These are phyloP conservation scores for Orchesella cincta DNA, from an alignment of 1,140 invertebrate genomes.

Conservation along the genomic window DNA sequence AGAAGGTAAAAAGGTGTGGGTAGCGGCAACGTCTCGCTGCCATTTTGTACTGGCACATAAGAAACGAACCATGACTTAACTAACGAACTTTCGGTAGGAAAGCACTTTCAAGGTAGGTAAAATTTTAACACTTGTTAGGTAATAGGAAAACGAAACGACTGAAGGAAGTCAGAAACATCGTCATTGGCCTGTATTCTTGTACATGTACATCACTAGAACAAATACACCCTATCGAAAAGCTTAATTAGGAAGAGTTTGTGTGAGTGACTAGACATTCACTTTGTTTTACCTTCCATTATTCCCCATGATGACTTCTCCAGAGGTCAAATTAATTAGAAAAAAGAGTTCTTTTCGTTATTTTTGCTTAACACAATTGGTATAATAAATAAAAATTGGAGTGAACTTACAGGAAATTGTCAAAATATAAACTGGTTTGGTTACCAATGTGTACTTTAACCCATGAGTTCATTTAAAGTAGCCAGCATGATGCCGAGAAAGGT, in stretches of 20 bases:
- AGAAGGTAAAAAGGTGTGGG: no score
- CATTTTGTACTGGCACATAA: no score
- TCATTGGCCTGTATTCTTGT: no score
- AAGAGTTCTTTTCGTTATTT: constrained; percentile 38
- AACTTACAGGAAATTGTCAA: constrained; percentile 28
- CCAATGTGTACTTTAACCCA: constrained; percentile 26
- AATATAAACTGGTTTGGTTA: constrained; percentile 8
- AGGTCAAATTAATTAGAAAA: constrained; percentile 46
- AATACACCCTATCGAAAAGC: constrained; percentile 17
- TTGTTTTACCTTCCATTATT: constrained; percentile 48
- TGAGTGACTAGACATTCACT: constrained; percentile 47
- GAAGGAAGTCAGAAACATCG: no score
- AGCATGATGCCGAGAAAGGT: constrained; percentile 16
- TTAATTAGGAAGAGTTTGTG: constrained; percentile 27
- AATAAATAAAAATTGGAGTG: constrained; percentile 26
- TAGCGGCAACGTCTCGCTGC: no score
- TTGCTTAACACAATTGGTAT: constrained; percentile 25
- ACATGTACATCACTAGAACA: no score
- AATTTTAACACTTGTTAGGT: no score
- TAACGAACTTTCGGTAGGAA: no score
- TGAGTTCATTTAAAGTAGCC: constrained; percentile 7
- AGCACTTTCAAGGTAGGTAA: no score
- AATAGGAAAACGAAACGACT: no score
- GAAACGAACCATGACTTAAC: no score
- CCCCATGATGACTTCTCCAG: constrained; percentile 48